Conservation (phyloP, 2,888 invertebrate species). For the Actias luna region DNA sequence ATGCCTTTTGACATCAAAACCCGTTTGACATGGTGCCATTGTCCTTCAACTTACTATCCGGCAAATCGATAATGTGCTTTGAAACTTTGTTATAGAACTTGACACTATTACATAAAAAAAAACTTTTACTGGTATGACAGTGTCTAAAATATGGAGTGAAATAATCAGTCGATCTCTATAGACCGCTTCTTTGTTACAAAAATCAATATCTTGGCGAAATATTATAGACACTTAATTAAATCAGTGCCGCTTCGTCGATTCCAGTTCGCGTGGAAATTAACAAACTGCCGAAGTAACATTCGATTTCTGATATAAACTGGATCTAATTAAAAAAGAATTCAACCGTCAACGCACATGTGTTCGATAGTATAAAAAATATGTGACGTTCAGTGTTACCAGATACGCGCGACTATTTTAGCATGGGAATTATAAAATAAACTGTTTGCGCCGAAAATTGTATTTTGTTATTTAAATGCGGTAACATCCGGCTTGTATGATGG, state of each 20-base stretch:
- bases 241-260: neutral
- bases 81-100: too few relatives aligned
- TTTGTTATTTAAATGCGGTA: too few relatives aligned
- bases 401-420: neutral
- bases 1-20: too few relatives aligned
- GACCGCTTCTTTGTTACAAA: neutral
- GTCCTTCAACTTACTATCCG: too few relatives aligned
- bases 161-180: too few relatives aligned
- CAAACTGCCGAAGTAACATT: neutral
- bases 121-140: too few relatives aligned
- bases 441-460: too few relatives aligned
- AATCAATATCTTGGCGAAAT: neutral
- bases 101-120: too few relatives aligned
- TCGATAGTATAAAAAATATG: conserved; percentile 11
- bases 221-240: neutral
- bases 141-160: too few relatives aligned
- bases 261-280: neutral
- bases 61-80: too few relatives aligned
- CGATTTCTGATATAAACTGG: conserved; percentile 4
- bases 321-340: conserved; percentile 8
- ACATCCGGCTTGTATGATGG: too few relatives aligned
- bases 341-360: conserved; percentile 13
- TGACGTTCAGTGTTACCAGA: conserved; percentile 1
- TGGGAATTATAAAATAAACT: conserved; percentile 4
- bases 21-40: too few relatives aligned